Percentiles rank a stretch among this genome's conserved stretches.
These are phyloP conservation scores for Danio rerio DNA, from an alignment of 2,113 vertebrate genomes.

Conservation along the genomic window GRCz12tu NC_133177.1:11911001-11911500, in stretches of 20 bases:
- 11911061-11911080: background rate
- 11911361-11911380: constrained; percentile 3
- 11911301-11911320: background rate
- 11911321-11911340: constrained; percentile 34
- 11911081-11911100: background rate
- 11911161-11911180: background rate
- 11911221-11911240: constrained; percentile 20
- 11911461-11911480: background rate
- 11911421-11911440: background rate
- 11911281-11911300: constrained; percentile 41
- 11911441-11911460: constrained; percentile 7
- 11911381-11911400: constrained; percentile 27
- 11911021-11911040: constrained; percentile 1
- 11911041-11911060: constrained; percentile 19
- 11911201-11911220: constrained; percentile 3
- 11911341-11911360: constrained; percentile 22
- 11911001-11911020: background rate
- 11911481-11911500: background rate
- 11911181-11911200: constrained; percentile 27
- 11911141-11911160: background rate
- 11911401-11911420: background rate
- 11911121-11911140: constrained; percentile 4
- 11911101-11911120: background rate
- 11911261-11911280: background rate
- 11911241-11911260: constrained; percentile 26